Conservation (phyloP, 2,888 invertebrate genomes). For the Drosophila anomelani region DNA sequence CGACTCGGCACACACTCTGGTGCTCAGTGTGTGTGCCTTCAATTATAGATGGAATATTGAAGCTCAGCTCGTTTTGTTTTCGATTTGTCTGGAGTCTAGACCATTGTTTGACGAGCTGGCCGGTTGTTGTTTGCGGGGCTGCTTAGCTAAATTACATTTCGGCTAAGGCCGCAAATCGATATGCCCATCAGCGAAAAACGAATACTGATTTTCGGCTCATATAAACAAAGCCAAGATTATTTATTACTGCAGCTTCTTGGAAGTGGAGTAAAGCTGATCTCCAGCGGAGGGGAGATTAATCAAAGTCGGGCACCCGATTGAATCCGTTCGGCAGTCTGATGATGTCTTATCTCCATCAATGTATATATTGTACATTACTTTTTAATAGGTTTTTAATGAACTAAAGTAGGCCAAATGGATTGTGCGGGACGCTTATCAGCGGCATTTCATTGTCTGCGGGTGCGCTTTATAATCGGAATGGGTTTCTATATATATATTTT, state of each 20-base stretch:
- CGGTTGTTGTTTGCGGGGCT: slow-evolving; percentile 51
- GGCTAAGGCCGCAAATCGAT: slow-evolving; percentile 51
- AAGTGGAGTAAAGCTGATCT: slow-evolving; percentile 11
- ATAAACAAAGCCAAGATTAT: slow-evolving; percentile 15
- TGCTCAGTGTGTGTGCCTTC: slow-evolving; percentile 73
- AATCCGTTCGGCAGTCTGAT: slow-evolving; percentile 29
- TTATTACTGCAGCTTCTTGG: slow-evolving; percentile 35
- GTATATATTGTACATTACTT: slow-evolving; percentile 44
- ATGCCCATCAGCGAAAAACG: slow-evolving; percentile 30
- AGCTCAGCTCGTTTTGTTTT: slow-evolving; percentile 70
- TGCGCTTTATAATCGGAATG: slow-evolving; percentile 71
- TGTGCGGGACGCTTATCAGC: slow-evolving; percentile 66
- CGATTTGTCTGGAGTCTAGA: slow-evolving; percentile 70
- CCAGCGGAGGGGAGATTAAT: slow-evolving; percentile 57
- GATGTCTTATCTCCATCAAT: slow-evolving; percentile 52
- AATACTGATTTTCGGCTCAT: slow-evolving; percentile 17
- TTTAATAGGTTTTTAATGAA: slow-evolving; percentile 80
- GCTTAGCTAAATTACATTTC: slow-evolving; percentile 72
- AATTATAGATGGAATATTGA: slow-evolving; percentile 73
- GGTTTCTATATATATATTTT: slow-evolving; percentile 66
- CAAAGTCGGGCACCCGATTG: slow-evolving; percentile 58
- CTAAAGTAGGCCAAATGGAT: slow-evolving; percentile 74
- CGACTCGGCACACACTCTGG: slow-evolving; percentile 36
- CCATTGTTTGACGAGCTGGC: slow-evolving; percentile 61
- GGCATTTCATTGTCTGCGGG: slow-evolving; percentile 60